Evolutionary conservation across 2,888 invertebrate species (phyloP), one percentile per base, ranked within the genome.

Genomic region (Macrophya alboannulata): DNA sequence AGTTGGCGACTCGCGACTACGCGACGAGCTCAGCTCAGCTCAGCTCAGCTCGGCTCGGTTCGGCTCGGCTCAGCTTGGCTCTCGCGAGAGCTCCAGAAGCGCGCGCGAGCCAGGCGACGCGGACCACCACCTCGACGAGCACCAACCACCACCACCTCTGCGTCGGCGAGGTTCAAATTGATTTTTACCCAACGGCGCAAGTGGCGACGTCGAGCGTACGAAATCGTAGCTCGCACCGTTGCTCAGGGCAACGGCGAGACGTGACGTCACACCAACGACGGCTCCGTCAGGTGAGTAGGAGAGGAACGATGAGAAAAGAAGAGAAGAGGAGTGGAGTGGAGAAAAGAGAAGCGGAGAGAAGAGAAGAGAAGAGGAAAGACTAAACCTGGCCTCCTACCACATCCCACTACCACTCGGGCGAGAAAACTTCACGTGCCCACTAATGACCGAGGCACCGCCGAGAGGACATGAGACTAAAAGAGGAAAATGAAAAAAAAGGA

Each of bases 111-210:
- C 86, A 86, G 87, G 86, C 84, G 71, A 86, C 87, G 85, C 84
- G 55, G 72, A 76, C 62, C 79, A 48, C 51, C 86, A 62, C 84
- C 84, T 62, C 84, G 74, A 65, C 65, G 82, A 82, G 72, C 43
- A 85, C 85, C 45, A 72, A 82, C 82, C 86, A 72, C 84, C 76
- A 83, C 81, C 81, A 81, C 72, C 85, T 51, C n/a, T 45, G 68
- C 83, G 62, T 83, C 83, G 83, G 68, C 48, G 68, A 31, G 48
- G 83, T 45, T 91, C 91, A 93, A 93, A 93, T 93, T 93, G 93
- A 93, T 93, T 93, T 93, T 93, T 93, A 93, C 92, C 91, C 88
- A 88, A 90, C 89, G 88, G 87, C 91, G 90, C 87, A 90, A 89
- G 92, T 92, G 92, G 92, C 92, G 93, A 91, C 92, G 91, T 91